Conservation (phyloP, 2,797 vertebrate genomes). For the Glossophaga mutica region DNA sequence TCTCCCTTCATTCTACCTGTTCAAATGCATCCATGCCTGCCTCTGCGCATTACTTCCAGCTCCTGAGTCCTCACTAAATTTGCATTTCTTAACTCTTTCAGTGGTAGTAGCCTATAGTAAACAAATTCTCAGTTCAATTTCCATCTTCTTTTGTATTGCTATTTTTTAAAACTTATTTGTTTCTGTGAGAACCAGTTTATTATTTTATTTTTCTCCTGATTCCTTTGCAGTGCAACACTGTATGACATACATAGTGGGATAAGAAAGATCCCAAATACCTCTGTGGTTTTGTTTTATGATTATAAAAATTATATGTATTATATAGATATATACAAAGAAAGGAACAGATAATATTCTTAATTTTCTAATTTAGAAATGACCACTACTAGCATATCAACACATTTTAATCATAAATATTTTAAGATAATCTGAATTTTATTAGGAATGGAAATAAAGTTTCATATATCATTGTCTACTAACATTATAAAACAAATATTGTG, state of each 20-base stretch:
- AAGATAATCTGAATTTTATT: slow-evolving; percentile 34
- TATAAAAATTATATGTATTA: slow-evolving; percentile 23
- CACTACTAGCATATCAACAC: not conserved
- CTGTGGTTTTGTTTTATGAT: not conserved
- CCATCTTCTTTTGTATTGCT: not conserved
- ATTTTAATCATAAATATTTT: slow-evolving; percentile 44
- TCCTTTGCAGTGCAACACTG: not conserved
- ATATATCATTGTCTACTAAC: not conserved
- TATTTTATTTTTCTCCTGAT: slow-evolving; percentile 18
- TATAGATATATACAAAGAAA: not conserved
- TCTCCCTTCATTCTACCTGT: not conserved
- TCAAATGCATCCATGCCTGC: not conserved
- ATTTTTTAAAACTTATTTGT: not conserved
- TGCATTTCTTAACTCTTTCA: not conserved
- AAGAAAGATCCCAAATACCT: not conserved
- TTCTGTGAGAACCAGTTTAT: not conserved
- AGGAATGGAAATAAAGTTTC: not conserved
- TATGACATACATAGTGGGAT: not conserved
- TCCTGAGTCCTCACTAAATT: not conserved
- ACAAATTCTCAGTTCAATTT: not conserved
- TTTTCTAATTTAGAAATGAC: not conserved
- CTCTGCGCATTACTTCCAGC: not conserved
- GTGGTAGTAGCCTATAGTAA: not conserved
- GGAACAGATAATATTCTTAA: not conserved
- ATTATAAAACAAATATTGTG: slow-evolving; percentile 34